A percentile compares a stretch with the other conserved stretches of the same genome.
Evolutionary conservation across 2,888 invertebrate species (phyloP).

Genomic region (Drosophila mayaguana): DNA sequence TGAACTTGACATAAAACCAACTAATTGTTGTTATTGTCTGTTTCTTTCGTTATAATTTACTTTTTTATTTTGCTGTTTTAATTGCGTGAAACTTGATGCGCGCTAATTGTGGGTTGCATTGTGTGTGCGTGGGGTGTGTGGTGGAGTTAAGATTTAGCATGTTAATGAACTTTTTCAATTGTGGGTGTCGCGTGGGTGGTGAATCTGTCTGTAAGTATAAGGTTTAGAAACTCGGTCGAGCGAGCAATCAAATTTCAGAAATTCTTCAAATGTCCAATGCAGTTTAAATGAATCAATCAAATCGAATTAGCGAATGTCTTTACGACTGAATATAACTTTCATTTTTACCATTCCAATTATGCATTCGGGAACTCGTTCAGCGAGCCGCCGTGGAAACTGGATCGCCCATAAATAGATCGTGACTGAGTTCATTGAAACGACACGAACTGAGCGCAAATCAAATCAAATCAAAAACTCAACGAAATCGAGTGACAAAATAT

Average conservation of each 20-base stretch:
- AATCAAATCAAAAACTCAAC: slow-evolving; percentile 1
- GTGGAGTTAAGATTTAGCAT: slow-evolving; percentile 44
- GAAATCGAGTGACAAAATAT: slow-evolving; percentile 4
- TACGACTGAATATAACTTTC: slow-evolving; percentile 54
- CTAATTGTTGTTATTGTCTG: slow-evolving; percentile 66
- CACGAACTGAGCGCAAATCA: slow-evolving; percentile 16
- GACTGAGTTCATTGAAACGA: slow-evolving; percentile 65
- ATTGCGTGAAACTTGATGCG: slow-evolving; percentile 72
- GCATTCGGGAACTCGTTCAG: slow-evolving; percentile 22
- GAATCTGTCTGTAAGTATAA: slow-evolving; percentile 18
- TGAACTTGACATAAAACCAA: slow-evolving; percentile 75
- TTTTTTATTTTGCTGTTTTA: slow-evolving; percentile 46
- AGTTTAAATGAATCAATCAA: slow-evolving; percentile 29
- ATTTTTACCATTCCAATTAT: slow-evolving; percentile 55
- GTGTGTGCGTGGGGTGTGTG: slow-evolving; percentile 21
- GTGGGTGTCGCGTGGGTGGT: slow-evolving; percentile 20
- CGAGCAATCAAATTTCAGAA: background rate
- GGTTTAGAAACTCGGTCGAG: slow-evolving; percentile 44
- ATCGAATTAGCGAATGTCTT: slow-evolving; percentile 26
- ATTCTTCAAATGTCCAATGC: slow-evolving; percentile 6
- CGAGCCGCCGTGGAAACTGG: slow-evolving; percentile 63
- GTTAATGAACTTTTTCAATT: slow-evolving; percentile 53
- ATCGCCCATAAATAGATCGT: slow-evolving; percentile 60
- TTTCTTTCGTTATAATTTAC: slow-evolving; percentile 27
- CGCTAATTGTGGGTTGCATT: slow-evolving; percentile 72